phyloP scores from a whole-genome alignment of 2,113 vertebrate genomes.

The Psittacus erithacus region DNA sequence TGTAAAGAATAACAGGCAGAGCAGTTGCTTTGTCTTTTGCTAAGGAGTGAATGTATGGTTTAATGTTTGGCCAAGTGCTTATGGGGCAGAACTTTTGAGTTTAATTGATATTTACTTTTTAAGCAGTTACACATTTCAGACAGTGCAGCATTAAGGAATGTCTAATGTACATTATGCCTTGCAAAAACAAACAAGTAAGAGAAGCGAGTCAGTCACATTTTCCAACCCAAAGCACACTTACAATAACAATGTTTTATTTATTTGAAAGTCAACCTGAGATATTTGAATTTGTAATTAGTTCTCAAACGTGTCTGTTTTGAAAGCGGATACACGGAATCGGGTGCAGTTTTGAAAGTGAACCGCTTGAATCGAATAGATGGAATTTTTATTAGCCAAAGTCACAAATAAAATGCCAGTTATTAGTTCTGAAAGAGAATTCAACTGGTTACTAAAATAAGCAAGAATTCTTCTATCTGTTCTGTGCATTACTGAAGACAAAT shows the following conservation, averaged over 20 bases:
- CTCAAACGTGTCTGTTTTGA: conserved; percentile 42
- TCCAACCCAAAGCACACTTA: conserved; percentile 75
- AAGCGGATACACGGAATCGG: conserved; percentile 9
- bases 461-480: conserved; percentile 9
- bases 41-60: conserved; percentile 34
- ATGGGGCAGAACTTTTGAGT: conserved; percentile 67
- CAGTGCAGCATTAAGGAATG: conserved; percentile 71
- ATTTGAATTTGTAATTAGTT: conserved; percentile 70
- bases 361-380: neutral
- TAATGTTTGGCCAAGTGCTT: conserved; percentile 67
- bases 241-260: conserved; percentile 83
- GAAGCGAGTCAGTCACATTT: conserved; percentile 78
- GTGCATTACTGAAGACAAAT: conserved; percentile 20
- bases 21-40: conserved; percentile 59
- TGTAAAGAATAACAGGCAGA: conserved; percentile 24
- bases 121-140: conserved; percentile 78
- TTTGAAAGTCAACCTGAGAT: conserved; percentile 70
- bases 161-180: conserved; percentile 73
- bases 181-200: conserved; percentile 81
- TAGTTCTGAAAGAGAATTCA: neutral
- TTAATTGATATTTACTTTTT: conserved; percentile 84
- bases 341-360: conserved; percentile 33
- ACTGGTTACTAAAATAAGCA: neutral
- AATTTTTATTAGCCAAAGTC: neutral
- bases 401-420: neutral